Evolutionary conservation across 2,113 vertebrate species (phyloP), one percentile per base, ranked within the genome.

Genomic region (Numida meleagris): DNA sequence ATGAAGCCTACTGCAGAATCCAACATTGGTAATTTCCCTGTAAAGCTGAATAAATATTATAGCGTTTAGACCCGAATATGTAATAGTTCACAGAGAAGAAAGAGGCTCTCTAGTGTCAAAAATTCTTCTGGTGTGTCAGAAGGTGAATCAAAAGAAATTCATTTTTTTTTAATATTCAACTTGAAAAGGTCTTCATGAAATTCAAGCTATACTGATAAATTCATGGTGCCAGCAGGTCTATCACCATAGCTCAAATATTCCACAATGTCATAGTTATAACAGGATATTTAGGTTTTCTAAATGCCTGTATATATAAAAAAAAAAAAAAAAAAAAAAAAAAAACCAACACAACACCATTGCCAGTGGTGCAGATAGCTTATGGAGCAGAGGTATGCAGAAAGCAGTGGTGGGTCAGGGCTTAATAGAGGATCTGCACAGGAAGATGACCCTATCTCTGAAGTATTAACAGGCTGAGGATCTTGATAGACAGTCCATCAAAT

Each of bases 251-350:
- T 67, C 16, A 51, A 27, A 19, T 12, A 16, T 88, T 86, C 73
- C 27, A 17, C 25, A 50, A 67, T 77, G 48, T 66, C 17, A 9
- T 23, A 29, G 6, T 62, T 24, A 48, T 24, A 72, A 4, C 21
- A 76, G 18, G 18, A 7, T 50, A 4, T 21, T 90, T 23, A 51
- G 3, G 3, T 43, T 50, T 43, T 65, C 51, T 18, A 2, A 0
- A 2, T 5, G 6, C 18, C 8, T 5, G 2, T 40, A 3, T 43
- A 10, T 16, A 53, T 5, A 31, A 48, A 50, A 24, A 48, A 14
- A 53, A 51, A 51, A 53, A 53, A 8, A 53, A 29, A 15, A 4
- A 13, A 27, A 7, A 15, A 27, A 34, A 55, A 43, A 81, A 63
- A 76, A 33, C 71, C 51, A 50, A 23, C 48, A 50, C 50, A 79